Evolutionary conservation across 2,888 invertebrate species (phyloP), one percentile per base, ranked within the genome.

Genomic region (Parelbella ahira): DNA sequence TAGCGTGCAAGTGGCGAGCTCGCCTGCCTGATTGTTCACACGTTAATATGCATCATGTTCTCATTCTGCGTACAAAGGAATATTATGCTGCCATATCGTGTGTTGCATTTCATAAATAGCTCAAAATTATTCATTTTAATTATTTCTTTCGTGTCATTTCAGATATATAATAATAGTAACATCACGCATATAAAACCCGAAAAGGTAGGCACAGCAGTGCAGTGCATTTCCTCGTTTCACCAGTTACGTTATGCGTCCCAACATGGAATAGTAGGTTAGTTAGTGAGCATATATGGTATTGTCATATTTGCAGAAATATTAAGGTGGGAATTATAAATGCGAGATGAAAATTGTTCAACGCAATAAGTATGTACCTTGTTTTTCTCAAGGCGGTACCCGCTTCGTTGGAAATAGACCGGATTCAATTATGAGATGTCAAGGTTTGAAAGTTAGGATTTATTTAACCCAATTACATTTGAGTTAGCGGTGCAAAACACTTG

Each of bases 11-110:
- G 42, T 34, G 34, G 34, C 23, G 29, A 20, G 33, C 41, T 41
- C 27, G 28, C 23, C 34, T 28, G 34, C 25, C 23, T 42, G 34
- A 42, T 34, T 42, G 42, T 42, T 42, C 42, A 28, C 34, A 28
- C 33, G 42, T 42, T 42, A 42, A 42, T 42, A 42, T 42, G 42
- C 42, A 42, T 42, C 34, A 28, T 42, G 42, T 34, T 42, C 42
- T 34, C 42, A 28, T 42, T 42, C 42, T 42, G 28, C 34, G 28
- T 29, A 42, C 42, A 42, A 34, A 34, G 28, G 34, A 28, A 23
- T 42, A 34, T 33, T 12, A 33, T 42, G 28, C 34, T 34, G n/a
- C n/a, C n/a, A n/a, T n/a, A n/a, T 9, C 28, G 33, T 21, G 19
- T 34, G 34, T 34, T 42, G 28, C 11, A 29, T 21, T 21, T 5